phyloP scores from a whole-genome alignment of 2,888 invertebrate genomes.

The Drosophila multiciliata region DNA sequence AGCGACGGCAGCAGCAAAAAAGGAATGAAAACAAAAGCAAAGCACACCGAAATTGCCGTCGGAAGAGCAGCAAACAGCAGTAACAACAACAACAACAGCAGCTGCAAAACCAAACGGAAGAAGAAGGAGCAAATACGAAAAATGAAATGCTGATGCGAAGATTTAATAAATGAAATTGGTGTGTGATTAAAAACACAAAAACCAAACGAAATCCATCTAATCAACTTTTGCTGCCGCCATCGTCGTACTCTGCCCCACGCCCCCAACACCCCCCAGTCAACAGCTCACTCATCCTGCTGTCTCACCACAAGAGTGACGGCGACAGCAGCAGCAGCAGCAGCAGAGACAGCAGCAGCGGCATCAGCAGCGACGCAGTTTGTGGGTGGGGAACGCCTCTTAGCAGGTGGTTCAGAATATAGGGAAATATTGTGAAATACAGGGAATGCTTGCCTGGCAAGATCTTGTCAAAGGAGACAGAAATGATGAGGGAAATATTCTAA shows the following conservation, averaged over 20 bases:
- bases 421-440: slow-evolving; percentile 7
- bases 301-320: slow-evolving; percentile 28
- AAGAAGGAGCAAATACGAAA: slow-evolving; percentile 60
- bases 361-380: slow-evolving; percentile 20
- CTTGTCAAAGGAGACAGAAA: slow-evolving; percentile 11
- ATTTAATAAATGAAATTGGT: slow-evolving; percentile 85
- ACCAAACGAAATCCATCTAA: slow-evolving; percentile 85
- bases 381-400: slow-evolving; percentile 56
- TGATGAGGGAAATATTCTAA: background rate
- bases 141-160: slow-evolving; percentile 84
- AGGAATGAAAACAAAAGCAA: slow-evolving; percentile 28
- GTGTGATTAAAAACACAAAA: slow-evolving; percentile 85
- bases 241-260: slow-evolving; percentile 19
- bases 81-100: slow-evolving; percentile 23
- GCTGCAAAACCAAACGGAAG: slow-evolving; percentile 26
- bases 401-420: slow-evolving; percentile 23
- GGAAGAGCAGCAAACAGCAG: slow-evolving; percentile 39
- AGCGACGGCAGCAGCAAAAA: slow-evolving; percentile 10
- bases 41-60: slow-evolving; percentile 62
- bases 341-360: slow-evolving; percentile 18
- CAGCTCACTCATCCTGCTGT: background rate
- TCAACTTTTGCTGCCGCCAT: slow-evolving; percentile 82
- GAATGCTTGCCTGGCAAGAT: slow-evolving; percentile 12
- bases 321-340: slow-evolving; percentile 25
- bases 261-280: background rate